Base-by-base conservation (phyloP, 2,113 vertebrate species). In the Gasterosteus nipponicus region DNA sequence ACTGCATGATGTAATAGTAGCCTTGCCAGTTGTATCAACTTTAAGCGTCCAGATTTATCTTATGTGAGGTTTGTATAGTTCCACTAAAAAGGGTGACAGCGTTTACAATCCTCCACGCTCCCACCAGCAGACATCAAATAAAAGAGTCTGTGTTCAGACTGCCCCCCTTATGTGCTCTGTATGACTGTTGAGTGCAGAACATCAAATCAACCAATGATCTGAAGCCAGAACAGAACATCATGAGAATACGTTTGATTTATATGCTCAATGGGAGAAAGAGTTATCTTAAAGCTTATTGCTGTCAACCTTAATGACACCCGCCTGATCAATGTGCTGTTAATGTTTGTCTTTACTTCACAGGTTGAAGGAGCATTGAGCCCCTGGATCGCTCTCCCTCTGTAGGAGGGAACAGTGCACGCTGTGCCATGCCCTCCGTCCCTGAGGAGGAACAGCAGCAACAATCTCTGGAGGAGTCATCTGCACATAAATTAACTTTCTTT, bases 311-410 rank as follows among this genome's bases (percentile, higher is more conserved):
- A 76, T 39, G 47, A 71, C 54, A 60, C 11, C 9, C 26, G 26
- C 16, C 38, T 67, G 31, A 46, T 47, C 16, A 57, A 26, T 16
- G 10, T 14, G 31, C 6, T 53, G 44, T 71, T 59, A 63, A 54
- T 74, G 69, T 65, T 33, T 88, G 58, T 87, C 29, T 89, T 38
- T 44, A 0, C n/a, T 59, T 80, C 72, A 42, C 84, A 94, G 93
- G 87, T 29, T 93, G 71, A 94, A 94, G 91, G 93, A 94, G 49
- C 93, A 94, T 68, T 94, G 85, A 94, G 71, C 82, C 73, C 87
- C 86, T 74, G 85, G 73, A 87, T 53, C 77, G 51, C 78, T 78
- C 73, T 60, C 19, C 39, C 31, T 38, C 33, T 31, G 10, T 15
- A 49, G 39, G 53, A 69, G 16, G 16, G 33, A 10, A 14, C 22